Evolutionary conservation across 1,140 invertebrate genomes (phyloP).

Genomic region (Mya arenaria): DNA sequence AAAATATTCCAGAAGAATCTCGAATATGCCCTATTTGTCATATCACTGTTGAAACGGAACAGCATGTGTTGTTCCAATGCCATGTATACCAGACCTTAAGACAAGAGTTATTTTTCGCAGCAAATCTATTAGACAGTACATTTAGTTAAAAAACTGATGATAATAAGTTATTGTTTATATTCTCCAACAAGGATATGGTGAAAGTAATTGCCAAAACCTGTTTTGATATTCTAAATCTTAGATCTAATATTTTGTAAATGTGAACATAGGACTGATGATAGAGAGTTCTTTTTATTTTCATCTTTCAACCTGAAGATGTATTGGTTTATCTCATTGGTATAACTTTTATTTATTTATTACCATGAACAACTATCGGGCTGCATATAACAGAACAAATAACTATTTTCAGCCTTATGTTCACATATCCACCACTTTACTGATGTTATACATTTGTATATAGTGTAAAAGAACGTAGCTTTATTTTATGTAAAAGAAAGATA

Average conservation of each 20-base stretch:
- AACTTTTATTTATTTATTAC: no score
- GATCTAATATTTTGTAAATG: neutral
- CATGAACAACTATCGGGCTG: no score
- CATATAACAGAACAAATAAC: no score
- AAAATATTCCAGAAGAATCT: neutral
- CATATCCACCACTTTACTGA: no score
- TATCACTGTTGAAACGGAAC: neutral
- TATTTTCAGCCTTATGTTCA: no score
- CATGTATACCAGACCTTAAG: neutral
- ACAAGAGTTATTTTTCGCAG: neutral
- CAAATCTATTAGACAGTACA: neutral
- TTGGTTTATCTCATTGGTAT: no score
- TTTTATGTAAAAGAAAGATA: no score
- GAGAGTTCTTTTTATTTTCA: no score
- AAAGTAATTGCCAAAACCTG: neutral
- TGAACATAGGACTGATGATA: no score
- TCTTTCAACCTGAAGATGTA: no score
- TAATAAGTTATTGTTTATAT: neutral
- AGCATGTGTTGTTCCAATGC: constrained; percentile 24
- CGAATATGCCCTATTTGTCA: constrained; percentile 27
- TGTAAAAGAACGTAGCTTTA: no score
- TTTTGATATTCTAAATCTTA: neutral
- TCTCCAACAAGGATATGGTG: neutral
- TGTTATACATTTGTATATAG: no score
- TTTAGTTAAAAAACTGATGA: neutral